Conservation (phyloP, 2,113 vertebrate genomes). For the Martes martes region DNA sequence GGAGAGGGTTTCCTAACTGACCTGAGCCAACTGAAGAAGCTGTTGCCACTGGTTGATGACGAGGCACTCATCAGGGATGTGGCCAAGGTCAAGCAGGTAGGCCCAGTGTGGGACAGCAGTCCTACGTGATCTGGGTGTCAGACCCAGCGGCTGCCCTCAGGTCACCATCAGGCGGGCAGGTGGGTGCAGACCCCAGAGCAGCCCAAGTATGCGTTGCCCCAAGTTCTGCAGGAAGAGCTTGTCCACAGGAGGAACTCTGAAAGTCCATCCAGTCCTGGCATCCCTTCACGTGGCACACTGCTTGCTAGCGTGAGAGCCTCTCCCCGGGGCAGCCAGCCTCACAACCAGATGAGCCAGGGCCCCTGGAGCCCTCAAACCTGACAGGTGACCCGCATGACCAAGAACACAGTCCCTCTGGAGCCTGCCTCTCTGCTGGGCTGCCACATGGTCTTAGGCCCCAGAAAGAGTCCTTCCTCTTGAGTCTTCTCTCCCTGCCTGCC, state of each 20-base stretch:
- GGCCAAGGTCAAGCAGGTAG: slow-evolving; percentile 92
- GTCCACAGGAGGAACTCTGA: background rate
- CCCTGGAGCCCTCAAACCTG: background rate
- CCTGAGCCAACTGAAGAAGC: slow-evolving; percentile 86
- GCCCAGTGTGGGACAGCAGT: background rate
- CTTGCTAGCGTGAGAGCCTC: background rate
- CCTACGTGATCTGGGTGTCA: background rate
- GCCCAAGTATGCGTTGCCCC: no score
- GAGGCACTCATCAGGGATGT: slow-evolving; percentile 89
- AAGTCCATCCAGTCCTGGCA: background rate
- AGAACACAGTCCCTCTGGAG: background rate
- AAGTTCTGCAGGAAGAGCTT: background rate
- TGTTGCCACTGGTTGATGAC: slow-evolving; percentile 83
- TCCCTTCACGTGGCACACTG: no score
- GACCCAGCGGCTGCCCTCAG: no score
- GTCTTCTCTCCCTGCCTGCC: no score
- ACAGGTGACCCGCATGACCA: background rate
- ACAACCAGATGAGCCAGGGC: no score
- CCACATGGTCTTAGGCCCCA: background rate
- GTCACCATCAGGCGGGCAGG: background rate
- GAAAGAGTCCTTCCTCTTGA: background rate
- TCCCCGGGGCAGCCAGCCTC: background rate
- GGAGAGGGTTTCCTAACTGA: slow-evolving; percentile 91
- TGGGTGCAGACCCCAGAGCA: background rate
- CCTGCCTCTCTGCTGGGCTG: background rate